phyloP scores from a whole-genome alignment of 1,140 invertebrate species.

The Saxidomus purpurata region DNA sequence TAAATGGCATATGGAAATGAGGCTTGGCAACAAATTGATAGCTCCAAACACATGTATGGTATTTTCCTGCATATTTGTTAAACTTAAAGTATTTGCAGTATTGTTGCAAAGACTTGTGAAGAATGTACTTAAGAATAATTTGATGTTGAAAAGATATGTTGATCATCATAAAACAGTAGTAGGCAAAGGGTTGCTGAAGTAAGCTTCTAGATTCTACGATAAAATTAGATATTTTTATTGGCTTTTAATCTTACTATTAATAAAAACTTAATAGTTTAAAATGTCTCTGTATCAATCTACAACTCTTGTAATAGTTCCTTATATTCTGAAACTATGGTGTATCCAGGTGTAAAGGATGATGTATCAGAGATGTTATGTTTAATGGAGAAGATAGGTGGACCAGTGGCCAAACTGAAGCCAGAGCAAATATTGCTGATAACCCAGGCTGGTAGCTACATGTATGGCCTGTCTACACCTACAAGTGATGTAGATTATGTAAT shows the following conservation, averaged over 20 bases:
- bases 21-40: constrained; percentile 71
- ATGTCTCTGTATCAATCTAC: no score
- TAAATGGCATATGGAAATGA: constrained; percentile 75
- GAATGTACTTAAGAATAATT: no score
- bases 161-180: no score
- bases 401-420: constrained; percentile 75
- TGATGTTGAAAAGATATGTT: no score
- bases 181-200: no score
- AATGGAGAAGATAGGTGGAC: constrained; percentile 80
- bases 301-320: not conserved
- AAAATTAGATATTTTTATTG: not conserved
- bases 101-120: no score
- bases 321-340: no score
- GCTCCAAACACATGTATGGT: constrained; percentile 44
- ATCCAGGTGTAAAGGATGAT: constrained; percentile 61
- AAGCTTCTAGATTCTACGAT: no score
- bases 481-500: constrained; percentile 83
- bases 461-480: constrained; percentile 79
- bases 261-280: no score
- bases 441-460: constrained; percentile 83
- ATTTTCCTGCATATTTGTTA: no score
- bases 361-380: constrained; percentile 64
- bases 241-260: no score
- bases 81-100: no score
- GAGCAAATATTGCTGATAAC: constrained; percentile 81